Base-by-base conservation (phyloP, 2,113 vertebrate genomes). In the Sprattus sprattus region DNA sequence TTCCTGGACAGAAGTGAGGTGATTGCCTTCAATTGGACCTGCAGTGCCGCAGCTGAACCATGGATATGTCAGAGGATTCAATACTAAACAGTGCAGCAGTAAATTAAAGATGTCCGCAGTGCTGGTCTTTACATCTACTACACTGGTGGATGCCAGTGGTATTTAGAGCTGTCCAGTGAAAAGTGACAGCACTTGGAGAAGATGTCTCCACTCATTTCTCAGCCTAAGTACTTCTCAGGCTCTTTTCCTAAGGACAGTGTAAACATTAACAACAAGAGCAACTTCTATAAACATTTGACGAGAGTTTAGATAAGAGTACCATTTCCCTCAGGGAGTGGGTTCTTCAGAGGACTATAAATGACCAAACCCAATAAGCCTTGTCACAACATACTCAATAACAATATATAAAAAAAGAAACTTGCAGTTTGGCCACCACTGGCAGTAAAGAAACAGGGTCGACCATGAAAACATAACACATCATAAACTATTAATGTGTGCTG, bases 401-500 rank as follows among this genome's bases (percentile, higher is more conserved):
- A 82, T 32, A 47, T 7, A 47, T 1, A 47, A 47, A 49, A 82
- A 83, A 88, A 86, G 71, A 78, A 78, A 78, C 71, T 47, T 83
- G 22, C 88, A 39, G 64, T 81, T 45, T 57, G 71, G 89, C 39
- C 75, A 89, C 82, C 85, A 78, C 83, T 86, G 88, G 89, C 89
- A 83, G 87, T 92, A 95, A 93, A 93, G 91, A 91, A 89, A 91
- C 52, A 83, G 90, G 91, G 91, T 91, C 81, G 87, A 86, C 89
- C 88, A 91, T 95, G 92, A 95, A 95, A 95, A 94, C 94, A 95
- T 93, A 95, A 93, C 92, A 89, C 91, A 89, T 92, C 84, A 91
- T 96, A 95, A 96, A 96, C 94, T 94, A 95, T 94, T 95, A 95
- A 95, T 94, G 93, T 82, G 88, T 81, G 92, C 87, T 92, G 91